Conservation (phyloP, 2,797 vertebrate genomes). For the Myotis findleyi region DNA sequence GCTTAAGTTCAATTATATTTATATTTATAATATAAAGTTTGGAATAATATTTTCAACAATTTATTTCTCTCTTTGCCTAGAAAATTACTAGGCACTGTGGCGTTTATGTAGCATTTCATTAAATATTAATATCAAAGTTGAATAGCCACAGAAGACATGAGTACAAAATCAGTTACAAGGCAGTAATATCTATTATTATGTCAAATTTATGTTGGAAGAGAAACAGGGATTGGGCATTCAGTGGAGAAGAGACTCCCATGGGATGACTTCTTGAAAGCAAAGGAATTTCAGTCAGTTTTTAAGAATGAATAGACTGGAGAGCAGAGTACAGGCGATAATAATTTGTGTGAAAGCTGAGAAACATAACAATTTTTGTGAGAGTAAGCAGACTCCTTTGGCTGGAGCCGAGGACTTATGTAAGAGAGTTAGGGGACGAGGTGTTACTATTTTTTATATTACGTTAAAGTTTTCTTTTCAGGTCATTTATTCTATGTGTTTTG, state of each 20-base stretch:
- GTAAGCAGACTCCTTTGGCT: neutral
- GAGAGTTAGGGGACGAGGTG: neutral
- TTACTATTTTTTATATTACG: neutral
- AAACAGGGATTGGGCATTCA: neutral
- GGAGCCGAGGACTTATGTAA: neutral
- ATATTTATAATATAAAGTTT: constrained; percentile 7
- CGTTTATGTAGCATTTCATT: neutral
- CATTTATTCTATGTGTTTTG: neutral
- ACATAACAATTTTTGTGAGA: neutral
- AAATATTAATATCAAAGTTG: neutral
- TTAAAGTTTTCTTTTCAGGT: neutral
- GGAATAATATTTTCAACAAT: neutral
- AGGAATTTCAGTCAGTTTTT: neutral
- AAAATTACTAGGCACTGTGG: neutral
- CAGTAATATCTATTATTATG: neutral
- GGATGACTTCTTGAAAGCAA: neutral
- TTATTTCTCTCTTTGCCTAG: neutral
- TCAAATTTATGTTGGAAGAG: neutral
- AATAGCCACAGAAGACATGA: neutral
- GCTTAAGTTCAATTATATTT: neutral
- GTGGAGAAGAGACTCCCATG: neutral
- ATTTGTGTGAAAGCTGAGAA: neutral
- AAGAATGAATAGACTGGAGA: neutral
- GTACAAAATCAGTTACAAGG: neutral
- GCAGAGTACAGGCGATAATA: neutral